Evolutionary conservation across 2,113 vertebrate genomes (phyloP), one percentile per base, ranked within the genome.

Genomic region (Dipodomys ordii): DNA sequence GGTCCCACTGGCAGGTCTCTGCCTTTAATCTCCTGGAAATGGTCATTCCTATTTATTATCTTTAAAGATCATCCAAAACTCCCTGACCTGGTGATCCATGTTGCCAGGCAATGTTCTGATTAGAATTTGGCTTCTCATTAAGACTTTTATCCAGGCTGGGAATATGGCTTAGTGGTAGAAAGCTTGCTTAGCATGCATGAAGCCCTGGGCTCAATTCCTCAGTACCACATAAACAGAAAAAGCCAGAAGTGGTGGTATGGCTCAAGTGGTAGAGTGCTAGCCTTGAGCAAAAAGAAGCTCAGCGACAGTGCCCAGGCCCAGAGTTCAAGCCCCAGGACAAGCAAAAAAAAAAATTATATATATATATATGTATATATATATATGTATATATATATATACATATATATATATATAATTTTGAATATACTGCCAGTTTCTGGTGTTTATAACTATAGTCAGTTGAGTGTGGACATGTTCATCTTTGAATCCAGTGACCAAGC

Each of bases 101-200:
- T 82, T 72, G 25, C 32, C 77, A 94, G 22, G 44, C 44, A 81
- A 77, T 1, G 28, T 88, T 53, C 30, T 72, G 39, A 87, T 89
- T 92, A 94, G 46, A 92, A 77, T 86, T 85, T 89, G 49, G 69
- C 53, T 92, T 84, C n/a, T 88, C 77, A 25, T 88, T 39, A 90
- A 77, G n/a, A 67, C 53, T 87, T 77, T 87, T 87, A n/a, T 7
- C 16, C 11, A 10, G 57, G 18, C 57, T 60, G 39, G 39, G 39
- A 39, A 39, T 39, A 39, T 39, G 39, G 39, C 5, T 39, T 39
- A 39, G 39, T 39, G 39, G 39, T 39, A 39, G 39, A 18, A 9
- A 8, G 18, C 57, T 39, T 39, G 39, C 39, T 39, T 39, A 39
- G 39, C 39, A 39, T 39, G 39, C 4, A 39, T 39, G 39, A 69